A percentile compares a stretch with the other conserved stretches of the same genome.
Evolutionary conservation across 2,888 invertebrate genomes (phyloP).

Genomic region (Aphodius sticticus): DNA sequence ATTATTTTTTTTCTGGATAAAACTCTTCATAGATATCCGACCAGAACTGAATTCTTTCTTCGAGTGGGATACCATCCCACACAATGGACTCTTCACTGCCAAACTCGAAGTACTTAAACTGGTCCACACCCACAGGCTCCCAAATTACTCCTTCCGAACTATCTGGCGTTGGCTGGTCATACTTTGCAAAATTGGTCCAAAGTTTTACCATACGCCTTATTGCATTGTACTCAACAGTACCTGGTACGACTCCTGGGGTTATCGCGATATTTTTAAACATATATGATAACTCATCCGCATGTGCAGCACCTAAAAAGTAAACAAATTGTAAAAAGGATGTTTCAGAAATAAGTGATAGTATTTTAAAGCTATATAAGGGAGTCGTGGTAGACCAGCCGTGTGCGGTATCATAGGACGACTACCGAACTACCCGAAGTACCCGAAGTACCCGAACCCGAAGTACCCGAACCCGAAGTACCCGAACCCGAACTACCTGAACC

Average conservation of each 20-base stretch:
- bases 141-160: background rate
- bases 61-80: constrained; percentile 4
- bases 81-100: constrained; percentile 7
- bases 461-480: too few relatives aligned
- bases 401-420: too few relatives aligned
- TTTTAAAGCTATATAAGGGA: too few relatives aligned
- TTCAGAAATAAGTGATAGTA: too few relatives aligned
- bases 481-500: too few relatives aligned
- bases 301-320: background rate
- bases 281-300: constrained; percentile 28
- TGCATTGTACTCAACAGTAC: constrained; percentile 21
- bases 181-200: constrained; percentile 34
- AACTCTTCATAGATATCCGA: constrained; percentile 27
- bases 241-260: constrained; percentile 10
- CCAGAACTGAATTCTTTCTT: constrained; percentile 23
- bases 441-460: too few relatives aligned
- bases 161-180: constrained; percentile 28
- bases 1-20: constrained; percentile 8
- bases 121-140: constrained; percentile 13
- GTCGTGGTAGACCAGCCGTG: too few relatives aligned
- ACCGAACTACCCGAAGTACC: too few relatives aligned
- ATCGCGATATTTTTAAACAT: constrained; percentile 11
- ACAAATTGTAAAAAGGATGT: too few relatives aligned
- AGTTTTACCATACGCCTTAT: constrained; percentile 24
- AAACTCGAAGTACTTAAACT: constrained; percentile 28